A percentile compares a stretch with the other conserved stretches of the same genome.
Conservation (phyloP, 2,113 vertebrate species). For the Tragelaphus scriptus region DNA sequence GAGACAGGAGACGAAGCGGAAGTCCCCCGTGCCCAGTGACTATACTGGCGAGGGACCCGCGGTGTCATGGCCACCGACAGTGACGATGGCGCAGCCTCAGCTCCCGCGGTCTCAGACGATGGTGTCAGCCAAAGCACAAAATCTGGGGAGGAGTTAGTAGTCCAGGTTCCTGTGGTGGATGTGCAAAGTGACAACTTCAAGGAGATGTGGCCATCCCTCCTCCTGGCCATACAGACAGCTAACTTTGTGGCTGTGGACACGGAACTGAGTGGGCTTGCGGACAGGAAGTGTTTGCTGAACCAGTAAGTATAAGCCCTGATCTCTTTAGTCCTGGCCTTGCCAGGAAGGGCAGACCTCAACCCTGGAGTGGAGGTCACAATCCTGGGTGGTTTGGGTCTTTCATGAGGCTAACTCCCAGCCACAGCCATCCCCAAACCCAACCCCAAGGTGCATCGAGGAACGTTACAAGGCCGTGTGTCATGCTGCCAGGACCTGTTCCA, state of each 20-base stretch:
- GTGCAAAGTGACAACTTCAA: slow-evolving; percentile 92
- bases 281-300: slow-evolving; percentile 89
- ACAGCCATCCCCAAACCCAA: background rate
- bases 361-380: background rate
- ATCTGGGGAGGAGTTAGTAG: slow-evolving; percentile 72
- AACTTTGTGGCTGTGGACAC: slow-evolving; percentile 93
- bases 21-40: too few relatives aligned
- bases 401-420: background rate
- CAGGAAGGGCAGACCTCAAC: background rate
- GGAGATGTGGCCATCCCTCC: slow-evolving; percentile 93
- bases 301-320: slow-evolving; percentile 86
- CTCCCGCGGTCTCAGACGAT: background rate
- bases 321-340: background rate
- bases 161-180: slow-evolving; percentile 90
- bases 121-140: slow-evolving; percentile 30
- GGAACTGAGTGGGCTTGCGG: slow-evolving; percentile 94
- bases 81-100: too few relatives aligned
- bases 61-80: too few relatives aligned
- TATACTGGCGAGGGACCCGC: too few relatives aligned
- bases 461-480: slow-evolving; percentile 92
- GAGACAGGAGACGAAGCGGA: too few relatives aligned
- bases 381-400: slow-evolving; percentile 44
- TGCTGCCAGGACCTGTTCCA: slow-evolving; percentile 92
- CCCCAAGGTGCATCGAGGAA: slow-evolving; percentile 91
- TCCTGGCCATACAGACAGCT: slow-evolving; percentile 89